Evolutionary conservation across 2,888 invertebrate genomes (phyloP), one percentile per base, ranked within the genome.

Genomic region (Lasioglossum villosulum): DNA sequence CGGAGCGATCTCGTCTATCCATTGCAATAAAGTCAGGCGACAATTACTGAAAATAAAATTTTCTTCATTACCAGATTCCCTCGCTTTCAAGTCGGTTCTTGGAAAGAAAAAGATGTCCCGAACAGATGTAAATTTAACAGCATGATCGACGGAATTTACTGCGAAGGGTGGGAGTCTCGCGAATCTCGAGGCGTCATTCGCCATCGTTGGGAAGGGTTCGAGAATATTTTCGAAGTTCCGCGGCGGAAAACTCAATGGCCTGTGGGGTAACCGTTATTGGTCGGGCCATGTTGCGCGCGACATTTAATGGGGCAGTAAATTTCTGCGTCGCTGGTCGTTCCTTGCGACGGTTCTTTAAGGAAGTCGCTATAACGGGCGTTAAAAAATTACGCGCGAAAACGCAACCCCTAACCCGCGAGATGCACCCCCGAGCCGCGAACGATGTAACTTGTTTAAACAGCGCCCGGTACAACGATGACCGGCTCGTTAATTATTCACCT

Each of bases 221-320:
- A 14, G 19, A 82, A 78, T 83, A 85, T 79, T 79, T 85, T 83
- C 8, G 4, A 76, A 74, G 39, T 68, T 63, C 19, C 75, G 45
- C 39, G 30, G 4, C 56, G 73, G 68, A 73, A 76, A 76, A 45
- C 23, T 59, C 73, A 73, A 71, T 59, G 80, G 52, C 19, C 63
- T 56, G 74, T 63, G 23, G 34, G 52, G 76, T 27, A 83, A 68
- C 27, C 73, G 71, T 83, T 83, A 78, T 80, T 83, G 80, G 79
- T 45, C 71, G 66, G 56, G 6, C 34, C 23, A 78, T 34, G 72
- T 83, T 78, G 83, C 70, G 71, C 59, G 71, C 48, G 76, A 83
- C 80, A 56, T 71, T 88, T 88, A 89, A 88, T 74, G 78, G 78
- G 48, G 78, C 63, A 74, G 83, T 88, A 87, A 87, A 88, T 80